Base-by-base conservation (phyloP, 1,140 invertebrate genomes). In the Pemphigus obesinymphae region DNA sequence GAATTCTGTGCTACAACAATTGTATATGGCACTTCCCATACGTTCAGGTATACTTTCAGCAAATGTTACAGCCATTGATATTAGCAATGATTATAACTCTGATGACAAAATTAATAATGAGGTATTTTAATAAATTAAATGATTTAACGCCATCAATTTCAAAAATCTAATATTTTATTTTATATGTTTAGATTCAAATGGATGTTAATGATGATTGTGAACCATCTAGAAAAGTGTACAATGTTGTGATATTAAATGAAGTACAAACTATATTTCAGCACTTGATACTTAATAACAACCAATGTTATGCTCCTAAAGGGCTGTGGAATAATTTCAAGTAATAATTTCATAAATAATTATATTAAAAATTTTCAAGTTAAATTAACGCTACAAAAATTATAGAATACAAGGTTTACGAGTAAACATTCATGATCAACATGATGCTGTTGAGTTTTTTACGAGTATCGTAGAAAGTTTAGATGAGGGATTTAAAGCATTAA, bases 401-500 rank as follows among this genome's bases (percentile, higher is more conserved):
- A 92, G 92, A 86, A 87, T 94, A 83, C 92, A 91, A 91, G 97
- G 97, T 63, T 97, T 98, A 88, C 96, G 96, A 75, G 97, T 99
- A 11, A 99, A 99, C 89, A 89, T 99, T 80, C 90, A 97, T 68
- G 97, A 99, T 86, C 98, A 99, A 87, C 97, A 99, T 87, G 97
- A 99, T 89, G 97, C 98, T 11, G 93, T 99, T 50, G 98, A 99
- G 89, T 99, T 99, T 89, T 99, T 99, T 86, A 99, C 98, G 93
- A 97, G 95, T 84, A 89, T 99, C 23, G 95, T 99, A 29, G 97
- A 99, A 88, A 96, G 95, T 86, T 89, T 99, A 83, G 97, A 99
- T 86, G 97, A 99, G 88, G 96, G 96, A 43, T 88, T 99, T 7
- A 99, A 99, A 89, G 93, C 94, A 15, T 89, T 98, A 58, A 93